Conservation (phyloP, 2,888 invertebrate species). For the Phragmatobia fuliginosa region DNA sequence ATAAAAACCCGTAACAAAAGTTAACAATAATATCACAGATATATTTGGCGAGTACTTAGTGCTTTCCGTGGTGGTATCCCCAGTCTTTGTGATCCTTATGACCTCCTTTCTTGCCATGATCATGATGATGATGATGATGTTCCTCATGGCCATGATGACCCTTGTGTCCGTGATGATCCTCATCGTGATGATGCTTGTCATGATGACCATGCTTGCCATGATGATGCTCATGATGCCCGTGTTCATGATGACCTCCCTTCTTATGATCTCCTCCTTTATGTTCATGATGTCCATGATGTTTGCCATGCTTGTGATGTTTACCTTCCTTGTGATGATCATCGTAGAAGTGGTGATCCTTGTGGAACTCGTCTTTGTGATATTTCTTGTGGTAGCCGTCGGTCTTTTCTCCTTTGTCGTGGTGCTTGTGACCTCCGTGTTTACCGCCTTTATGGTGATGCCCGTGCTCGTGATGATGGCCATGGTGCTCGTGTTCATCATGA, state of each 20-base stretch:
- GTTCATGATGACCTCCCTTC: constrained; percentile 80
- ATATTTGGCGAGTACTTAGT: constrained; percentile 63
- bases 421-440: constrained; percentile 79
- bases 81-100: constrained; percentile 79
- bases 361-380: constrained; percentile 81
- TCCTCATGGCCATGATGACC: constrained; percentile 83
- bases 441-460: constrained; percentile 81
- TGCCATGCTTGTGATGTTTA: constrained; percentile 81
- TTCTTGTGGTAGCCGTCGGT: constrained; percentile 82
- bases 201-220: constrained; percentile 81
- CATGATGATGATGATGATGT: constrained; percentile 81
- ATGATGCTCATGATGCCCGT: constrained; percentile 80
- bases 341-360: constrained; percentile 83
- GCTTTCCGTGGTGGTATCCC: constrained; percentile 83
- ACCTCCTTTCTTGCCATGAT: constrained; percentile 83
- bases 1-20: constrained; percentile 64
- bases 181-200: constrained; percentile 80
- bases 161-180: constrained; percentile 81
- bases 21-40: constrained; percentile 73
- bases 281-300: constrained; percentile 81
- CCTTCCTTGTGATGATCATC: constrained; percentile 81
- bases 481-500: constrained; percentile 77
- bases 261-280: constrained; percentile 79
- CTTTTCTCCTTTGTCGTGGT: constrained; percentile 81
- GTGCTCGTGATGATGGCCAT: constrained; percentile 79